Base-by-base conservation (phyloP, 1,140 invertebrate species). In the Chironomus striatipennis region DNA sequence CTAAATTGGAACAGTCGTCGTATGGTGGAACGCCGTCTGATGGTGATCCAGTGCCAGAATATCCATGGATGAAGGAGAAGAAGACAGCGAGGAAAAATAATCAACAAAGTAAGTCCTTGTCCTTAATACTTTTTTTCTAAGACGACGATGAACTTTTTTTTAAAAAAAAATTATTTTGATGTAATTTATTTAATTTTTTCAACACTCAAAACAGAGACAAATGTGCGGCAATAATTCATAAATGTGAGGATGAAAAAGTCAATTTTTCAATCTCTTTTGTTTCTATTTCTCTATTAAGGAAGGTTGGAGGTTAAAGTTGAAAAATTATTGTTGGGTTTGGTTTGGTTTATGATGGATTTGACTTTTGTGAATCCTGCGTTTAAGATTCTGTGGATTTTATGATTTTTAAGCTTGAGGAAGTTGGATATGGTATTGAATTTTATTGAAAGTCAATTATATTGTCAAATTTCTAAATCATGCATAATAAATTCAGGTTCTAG, bases 11-110 rank as follows among this genome's bases (percentile, higher is more conserved):
- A 81, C 76, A 79, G 81, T 78, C 77, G 78, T 76, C 80, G 79
- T 77, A 80, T 82, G 77, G 79, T 83, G 86, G 83, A 79, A 88
- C 79, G 80, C 84, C 78, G 84, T 79, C 79, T 88, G 74, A 86
- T 86, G 83, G 90, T 88, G 79, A 88, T 88, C 73, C 87, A 81
- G 91, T 96, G 73, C 93, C 94, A 20, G 94, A 97, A 79, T 97
- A 96, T 82, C 93, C 95, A 0, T 97, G 95, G 95, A 97, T 97
- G 95, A 97, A 97, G 82, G 95, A 97, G 84, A 97, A 97, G 86
- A 97, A 97, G 84, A 95, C 94, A 1, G 93, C 93, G 1, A 87
- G 94, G 78, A 97, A 97, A 83, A 89, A 85, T 81, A 90, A 87
- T 80, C 90, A 85, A 81, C 90, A 87, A 79, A 93, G 95, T 83